Conservation (phyloP, 1,140 invertebrate genomes). For the Lethrus apterus region DNA sequence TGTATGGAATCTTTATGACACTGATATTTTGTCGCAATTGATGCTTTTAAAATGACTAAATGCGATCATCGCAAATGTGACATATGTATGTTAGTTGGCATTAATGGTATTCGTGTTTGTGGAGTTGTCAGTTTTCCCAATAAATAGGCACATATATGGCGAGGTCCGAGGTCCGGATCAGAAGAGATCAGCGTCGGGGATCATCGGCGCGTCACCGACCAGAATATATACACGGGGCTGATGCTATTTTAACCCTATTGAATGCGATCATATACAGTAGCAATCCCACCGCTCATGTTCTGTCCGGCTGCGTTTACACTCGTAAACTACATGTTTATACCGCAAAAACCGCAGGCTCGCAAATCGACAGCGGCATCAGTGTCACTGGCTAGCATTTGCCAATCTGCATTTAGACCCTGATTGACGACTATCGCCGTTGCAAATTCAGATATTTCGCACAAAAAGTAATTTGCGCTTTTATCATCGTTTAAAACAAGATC, state of each 20-base stretch:
- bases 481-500: too few species aligned
- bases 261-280: constrained; percentile 30
- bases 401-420: constrained; percentile 40
- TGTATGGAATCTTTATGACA: too few species aligned
- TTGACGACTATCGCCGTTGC: constrained; percentile 38
- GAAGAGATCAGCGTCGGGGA: constrained; percentile 19
- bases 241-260: constrained; percentile 31
- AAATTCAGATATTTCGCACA: constrained; percentile 15
- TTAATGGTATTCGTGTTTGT: too few species aligned
- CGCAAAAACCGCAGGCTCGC: constrained; percentile 44
- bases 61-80: too few species aligned
- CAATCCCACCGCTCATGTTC: constrained; percentile 31
- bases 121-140: too few species aligned
- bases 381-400: constrained; percentile 36
- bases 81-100: too few species aligned
- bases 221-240: constrained; percentile 20
- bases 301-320: constrained; percentile 29
- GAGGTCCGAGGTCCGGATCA: constrained; percentile 9
- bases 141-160: too few species aligned
- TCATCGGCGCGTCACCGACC: constrained; percentile 21
- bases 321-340: constrained; percentile 45
- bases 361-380: constrained; percentile 41
- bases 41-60: too few species aligned
- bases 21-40: too few species aligned
- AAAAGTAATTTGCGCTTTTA: constrained; percentile 16